Evolutionary conservation across 1,140 invertebrate species (phyloP), one percentile per base, ranked within the genome.

Genomic region (Capitella teleta): DNA sequence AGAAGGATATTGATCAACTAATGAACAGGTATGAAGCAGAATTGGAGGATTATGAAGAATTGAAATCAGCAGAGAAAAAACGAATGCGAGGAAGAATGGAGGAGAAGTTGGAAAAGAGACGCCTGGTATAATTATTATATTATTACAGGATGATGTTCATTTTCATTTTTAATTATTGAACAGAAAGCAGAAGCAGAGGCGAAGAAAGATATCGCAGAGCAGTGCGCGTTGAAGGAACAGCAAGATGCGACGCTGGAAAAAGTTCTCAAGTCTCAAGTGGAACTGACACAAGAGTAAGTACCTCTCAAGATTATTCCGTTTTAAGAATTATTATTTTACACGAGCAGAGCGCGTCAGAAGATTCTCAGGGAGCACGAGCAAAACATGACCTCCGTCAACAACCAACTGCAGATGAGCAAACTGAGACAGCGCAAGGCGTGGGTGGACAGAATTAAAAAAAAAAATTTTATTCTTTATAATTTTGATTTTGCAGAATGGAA

Each of bases 401-500:
- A 51, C 34, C 52, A 54, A 25, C 48, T 51, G 1, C 26, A 41
- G 12, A 42, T 50, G n/a, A 51, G 47, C 37, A 28, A 38, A n/a
- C 26, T 54, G 5, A 24, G 34, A 25, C 52, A 54, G 28, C 37
- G 45, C 16, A 54, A 54, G 28, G 38, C 32, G 51, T 53, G 32
- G 50, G 51, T 24, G 10, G 21, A 2, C 14, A 34, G n/a, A 34
- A 34, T 34, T 34, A 34, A 34, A 34, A 34, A 34, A 34, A 34
- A 34, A 34, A n/a, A 34, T 34, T 34, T 34, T 34, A 10, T n/a
- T n/a, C 30, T 34, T 34, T 34, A 12, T 32, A 28, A 5, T 1
- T 34, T 0, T 47, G 1, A 38, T 43, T 46, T 42, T 47, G 41
- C 34, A 68, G 66, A 43, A 49, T 69, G 28, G 65, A 69, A 40